A percentile compares a stretch with the other conserved stretches of the same genome.
These are phyloP conservation scores for Tineola bisselliella DNA, from an alignment of 2,888 invertebrate genomes.

Conservation along the genomic window DNA sequence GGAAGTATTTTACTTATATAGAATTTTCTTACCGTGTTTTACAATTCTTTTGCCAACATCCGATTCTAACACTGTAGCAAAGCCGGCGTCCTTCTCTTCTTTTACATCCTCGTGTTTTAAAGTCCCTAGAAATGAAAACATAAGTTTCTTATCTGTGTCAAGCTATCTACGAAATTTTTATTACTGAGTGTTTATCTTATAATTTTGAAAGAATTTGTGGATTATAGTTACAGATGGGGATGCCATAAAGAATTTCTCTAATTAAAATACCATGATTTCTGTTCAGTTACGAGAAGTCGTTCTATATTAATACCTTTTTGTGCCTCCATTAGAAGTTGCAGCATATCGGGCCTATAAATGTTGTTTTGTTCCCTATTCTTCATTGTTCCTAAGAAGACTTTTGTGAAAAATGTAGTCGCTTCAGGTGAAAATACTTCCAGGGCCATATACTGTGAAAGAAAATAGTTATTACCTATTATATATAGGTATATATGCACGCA, in stretches of 20 bases:
- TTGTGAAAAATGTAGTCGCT: slow-evolving; percentile 38
- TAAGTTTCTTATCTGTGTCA: neutral
- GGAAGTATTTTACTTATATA: too few relatives aligned
- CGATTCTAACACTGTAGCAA: slow-evolving; percentile 43
- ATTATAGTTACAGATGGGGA: too few relatives aligned
- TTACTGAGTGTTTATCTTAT: too few relatives aligned
- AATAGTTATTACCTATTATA: neutral
- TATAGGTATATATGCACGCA: too few relatives aligned
- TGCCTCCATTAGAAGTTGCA: slow-evolving; percentile 62
- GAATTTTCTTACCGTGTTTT: slow-evolving; percentile 23
- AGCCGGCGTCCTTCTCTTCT: slow-evolving; percentile 29
- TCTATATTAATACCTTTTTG: slow-evolving; percentile 32
- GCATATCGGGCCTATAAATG: slow-evolving; percentile 63
- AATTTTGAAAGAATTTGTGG: too few relatives aligned
- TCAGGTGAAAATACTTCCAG: slow-evolving; percentile 35
- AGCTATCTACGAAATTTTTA: neutral
- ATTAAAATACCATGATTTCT: too few relatives aligned
- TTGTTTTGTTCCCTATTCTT: slow-evolving; percentile 45
- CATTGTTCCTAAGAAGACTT: slow-evolving; percentile 47
- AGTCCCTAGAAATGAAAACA: slow-evolving; percentile 23
- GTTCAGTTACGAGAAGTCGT: too few relatives aligned
- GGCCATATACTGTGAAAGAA: slow-evolving; percentile 24
- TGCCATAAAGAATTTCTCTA: too few relatives aligned
- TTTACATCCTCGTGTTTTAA: slow-evolving; percentile 24
- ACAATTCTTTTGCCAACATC: slow-evolving; percentile 28